Percentiles rank a stretch among this genome's conserved stretches.
These are phyloP conservation scores for Drosophila kokeensis DNA, from an alignment of 2,888 invertebrate species.

Conservation along the genomic window DNA sequence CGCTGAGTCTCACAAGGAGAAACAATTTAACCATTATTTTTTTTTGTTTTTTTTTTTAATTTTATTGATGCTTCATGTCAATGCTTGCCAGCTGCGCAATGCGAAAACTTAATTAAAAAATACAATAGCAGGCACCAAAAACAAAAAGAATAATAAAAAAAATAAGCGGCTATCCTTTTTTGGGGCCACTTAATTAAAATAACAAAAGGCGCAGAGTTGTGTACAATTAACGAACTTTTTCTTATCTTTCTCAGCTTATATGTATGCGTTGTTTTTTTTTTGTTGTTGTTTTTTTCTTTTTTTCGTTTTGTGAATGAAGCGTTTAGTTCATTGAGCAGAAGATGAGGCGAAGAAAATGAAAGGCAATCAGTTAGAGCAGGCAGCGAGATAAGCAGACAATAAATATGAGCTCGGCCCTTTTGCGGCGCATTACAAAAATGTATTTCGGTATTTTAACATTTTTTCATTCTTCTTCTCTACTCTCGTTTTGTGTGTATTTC, in stretches of 20 bases:
- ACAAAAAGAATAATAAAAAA: constrained; percentile 11
- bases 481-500: constrained; percentile 28
- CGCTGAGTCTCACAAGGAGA: constrained; percentile 45
- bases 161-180: constrained; percentile 65
- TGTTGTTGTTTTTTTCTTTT: constrained; percentile 5
- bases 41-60: constrained; percentile 56
- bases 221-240: constrained; percentile 62
- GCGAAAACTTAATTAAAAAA: constrained; percentile 76
- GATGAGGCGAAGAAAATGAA: constrained; percentile 35
- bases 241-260: not conserved
- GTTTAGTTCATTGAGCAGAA: constrained; percentile 70
- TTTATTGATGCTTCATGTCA: constrained; percentile 74
- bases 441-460: constrained; percentile 35
- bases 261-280: not conserved
- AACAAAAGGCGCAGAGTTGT: constrained; percentile 60
- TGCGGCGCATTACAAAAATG: constrained; percentile 56
- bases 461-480: constrained; percentile 18
- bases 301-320: constrained; percentile 71
- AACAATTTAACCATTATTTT: constrained; percentile 44
- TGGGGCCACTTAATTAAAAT: constrained; percentile 69
- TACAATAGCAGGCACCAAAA: constrained; percentile 20
- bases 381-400: constrained; percentile 75
- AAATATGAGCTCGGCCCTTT: constrained; percentile 64
- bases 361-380: constrained; percentile 40
- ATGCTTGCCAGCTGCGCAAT: constrained; percentile 50